Percentiles rank a stretch among this genome's conserved stretches.
Evolutionary conservation across 2,888 invertebrate genomes (phyloP).

Genomic region (Ophion ventricosus): DNA sequence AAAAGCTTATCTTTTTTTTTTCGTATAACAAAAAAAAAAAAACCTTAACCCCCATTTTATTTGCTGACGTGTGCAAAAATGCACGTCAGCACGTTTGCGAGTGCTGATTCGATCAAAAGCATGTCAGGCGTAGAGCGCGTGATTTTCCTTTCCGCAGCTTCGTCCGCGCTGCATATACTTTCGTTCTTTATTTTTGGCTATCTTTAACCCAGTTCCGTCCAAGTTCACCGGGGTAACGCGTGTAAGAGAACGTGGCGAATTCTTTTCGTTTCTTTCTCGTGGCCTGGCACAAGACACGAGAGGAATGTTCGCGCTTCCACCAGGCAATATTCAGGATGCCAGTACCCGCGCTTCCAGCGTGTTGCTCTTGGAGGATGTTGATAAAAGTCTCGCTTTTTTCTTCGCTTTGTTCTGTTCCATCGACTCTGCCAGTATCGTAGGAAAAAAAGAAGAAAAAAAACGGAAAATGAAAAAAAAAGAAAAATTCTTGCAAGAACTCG

Average conservation of each 20-base stretch:
- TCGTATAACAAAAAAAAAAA: not conserved
- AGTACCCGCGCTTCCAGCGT: not conserved
- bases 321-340: not conserved
- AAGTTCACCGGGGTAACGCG: constrained; percentile 8
- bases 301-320: constrained; percentile 44
- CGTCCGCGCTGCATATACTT: constrained; percentile 8
- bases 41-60: constrained; percentile 1
- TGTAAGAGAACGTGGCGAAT: constrained; percentile 58
- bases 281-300: constrained; percentile 33
- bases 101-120: constrained; percentile 36
- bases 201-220: constrained; percentile 34
- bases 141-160: not conserved
- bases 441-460: not conserved
- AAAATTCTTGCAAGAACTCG: constrained; percentile 6
- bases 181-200: constrained; percentile 11
- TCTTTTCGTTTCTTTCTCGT: constrained; percentile 45
- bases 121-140: not conserved
- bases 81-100: constrained; percentile 26
- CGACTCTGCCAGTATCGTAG: constrained; percentile 26
- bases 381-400: constrained; percentile 63
- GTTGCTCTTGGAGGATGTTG: constrained; percentile 40
- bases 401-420: constrained; percentile 18
- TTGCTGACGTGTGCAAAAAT: constrained; percentile 31
- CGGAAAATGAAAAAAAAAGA: not conserved
- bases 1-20: constrained; percentile 26